These are phyloP conservation scores for Mayetiola destructor DNA, from an alignment of 2,888 invertebrate species.

Conservation along the genomic window DNA sequence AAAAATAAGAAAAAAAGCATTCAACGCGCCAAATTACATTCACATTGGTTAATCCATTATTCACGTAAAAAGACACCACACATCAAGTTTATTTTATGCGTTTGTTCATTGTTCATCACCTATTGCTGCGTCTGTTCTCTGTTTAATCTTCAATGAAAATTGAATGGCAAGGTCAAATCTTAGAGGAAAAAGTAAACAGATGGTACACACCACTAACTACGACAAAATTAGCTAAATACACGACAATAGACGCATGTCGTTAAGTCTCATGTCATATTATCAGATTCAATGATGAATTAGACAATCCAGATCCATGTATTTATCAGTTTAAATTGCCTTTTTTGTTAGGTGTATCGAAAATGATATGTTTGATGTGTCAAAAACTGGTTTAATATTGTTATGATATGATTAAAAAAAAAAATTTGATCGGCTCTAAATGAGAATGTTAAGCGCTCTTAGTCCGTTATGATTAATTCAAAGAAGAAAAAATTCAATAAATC, in stretches of 20 bases:
- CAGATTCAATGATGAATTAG: neutral
- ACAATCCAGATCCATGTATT: neutral
- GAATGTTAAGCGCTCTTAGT: too few relatives aligned
- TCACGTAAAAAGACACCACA: neutral
- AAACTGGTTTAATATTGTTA: too few relatives aligned
- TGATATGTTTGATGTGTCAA: too few relatives aligned
- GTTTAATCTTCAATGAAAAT: neutral
- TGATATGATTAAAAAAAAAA: too few relatives aligned
- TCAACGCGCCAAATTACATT: too few relatives aligned
- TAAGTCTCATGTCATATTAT: neutral
- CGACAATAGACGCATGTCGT: neutral
- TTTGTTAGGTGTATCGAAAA: too few relatives aligned
- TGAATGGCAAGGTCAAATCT: slow-evolving; percentile 5
- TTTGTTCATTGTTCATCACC: neutral
- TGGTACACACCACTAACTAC: too few relatives aligned
- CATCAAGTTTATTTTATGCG: neutral
- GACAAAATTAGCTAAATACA: neutral
- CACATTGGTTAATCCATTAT: too few relatives aligned
- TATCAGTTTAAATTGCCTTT: neutral
- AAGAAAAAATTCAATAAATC: too few relatives aligned
- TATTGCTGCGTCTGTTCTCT: neutral
- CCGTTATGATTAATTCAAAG: too few relatives aligned
- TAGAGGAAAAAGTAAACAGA: too few relatives aligned
- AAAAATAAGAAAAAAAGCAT: neutral
- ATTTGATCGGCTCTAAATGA: too few relatives aligned